Conservation (phyloP, 2,888 invertebrate species). For the Apotomis turbidana region DNA sequence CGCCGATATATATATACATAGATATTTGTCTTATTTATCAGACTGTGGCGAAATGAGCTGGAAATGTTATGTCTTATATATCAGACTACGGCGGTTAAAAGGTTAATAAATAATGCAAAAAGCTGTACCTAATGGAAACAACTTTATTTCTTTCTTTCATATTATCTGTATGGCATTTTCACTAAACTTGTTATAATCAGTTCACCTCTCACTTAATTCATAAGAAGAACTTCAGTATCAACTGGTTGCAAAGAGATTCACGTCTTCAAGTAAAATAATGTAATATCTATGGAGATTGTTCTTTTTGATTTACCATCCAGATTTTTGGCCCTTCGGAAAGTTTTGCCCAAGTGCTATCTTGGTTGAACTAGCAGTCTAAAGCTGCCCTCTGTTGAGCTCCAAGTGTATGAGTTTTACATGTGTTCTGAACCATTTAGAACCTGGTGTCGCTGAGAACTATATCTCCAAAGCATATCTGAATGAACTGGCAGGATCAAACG, state of each 20-base stretch:
- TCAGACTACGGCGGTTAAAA: too few relatives aligned
- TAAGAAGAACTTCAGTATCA: too few relatives aligned
- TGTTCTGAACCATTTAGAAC: too few relatives aligned
- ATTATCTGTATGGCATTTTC: conserved; percentile 16
- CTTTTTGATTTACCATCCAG: neutral
- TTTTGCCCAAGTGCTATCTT: neutral
- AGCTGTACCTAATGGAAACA: neutral
- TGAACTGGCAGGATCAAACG: too few relatives aligned
- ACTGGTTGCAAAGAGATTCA: too few relatives aligned
- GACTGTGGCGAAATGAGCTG: too few relatives aligned
- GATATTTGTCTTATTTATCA: too few relatives aligned
- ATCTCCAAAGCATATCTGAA: too few relatives aligned
- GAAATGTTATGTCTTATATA: too few relatives aligned
- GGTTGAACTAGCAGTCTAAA: neutral
- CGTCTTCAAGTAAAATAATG: neutral
- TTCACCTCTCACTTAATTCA: neutral
- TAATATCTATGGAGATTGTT: neutral
- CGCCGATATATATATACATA: too few relatives aligned
- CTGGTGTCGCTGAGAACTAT: conserved; percentile 24
- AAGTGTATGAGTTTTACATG: conserved; percentile 22
- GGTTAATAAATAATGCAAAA: too few relatives aligned
- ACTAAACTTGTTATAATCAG: conserved; percentile 12
- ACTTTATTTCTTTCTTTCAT: neutral
- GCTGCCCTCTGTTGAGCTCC: conserved; percentile 23
- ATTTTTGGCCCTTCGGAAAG: neutral